A percentile compares a stretch with the other conserved stretches of the same genome.
Evolutionary conservation across 2,888 invertebrate genomes (phyloP).

Genomic region (Hoplodrina blanda): DNA sequence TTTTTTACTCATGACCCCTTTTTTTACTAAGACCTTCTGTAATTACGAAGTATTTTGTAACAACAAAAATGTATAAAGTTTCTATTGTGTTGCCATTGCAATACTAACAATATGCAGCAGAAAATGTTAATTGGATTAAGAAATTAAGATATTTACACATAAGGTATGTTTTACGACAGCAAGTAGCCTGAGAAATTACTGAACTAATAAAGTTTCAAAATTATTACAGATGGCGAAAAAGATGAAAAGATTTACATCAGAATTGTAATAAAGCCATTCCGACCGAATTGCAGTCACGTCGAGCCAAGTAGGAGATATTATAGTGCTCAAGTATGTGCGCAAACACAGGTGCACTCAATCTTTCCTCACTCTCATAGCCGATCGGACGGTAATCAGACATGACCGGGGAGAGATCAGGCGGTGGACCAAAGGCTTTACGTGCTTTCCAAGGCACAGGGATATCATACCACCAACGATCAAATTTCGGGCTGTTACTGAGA

Average conservation of each 20-base stretch:
- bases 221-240: neutral
- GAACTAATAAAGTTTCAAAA: slow-evolving; percentile 29
- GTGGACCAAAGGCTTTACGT: no score
- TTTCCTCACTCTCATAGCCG: no score
- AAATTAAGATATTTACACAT: slow-evolving; percentile 6
- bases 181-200: neutral
- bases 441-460: no score
- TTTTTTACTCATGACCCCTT: neutral
- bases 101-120: slow-evolving; percentile 18
- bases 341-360: no score
- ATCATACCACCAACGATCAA: no score
- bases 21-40: slow-evolving; percentile 2
- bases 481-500: no score
- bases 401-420: no score
- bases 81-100: slow-evolving; percentile 23
- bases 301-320: no score
- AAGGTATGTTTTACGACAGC: slow-evolving; percentile 13
- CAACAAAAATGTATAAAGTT: slow-evolving; percentile 22
- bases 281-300: no score
- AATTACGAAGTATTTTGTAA: slow-evolving; percentile 21
- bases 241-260: slow-evolving; percentile 19
- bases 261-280: neutral
- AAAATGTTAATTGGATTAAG: slow-evolving; percentile 40
- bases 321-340: no score
- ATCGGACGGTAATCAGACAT: no score